Base-by-base conservation (phyloP, 2,888 invertebrate genomes). In the Trichogramma evanescens region DNA sequence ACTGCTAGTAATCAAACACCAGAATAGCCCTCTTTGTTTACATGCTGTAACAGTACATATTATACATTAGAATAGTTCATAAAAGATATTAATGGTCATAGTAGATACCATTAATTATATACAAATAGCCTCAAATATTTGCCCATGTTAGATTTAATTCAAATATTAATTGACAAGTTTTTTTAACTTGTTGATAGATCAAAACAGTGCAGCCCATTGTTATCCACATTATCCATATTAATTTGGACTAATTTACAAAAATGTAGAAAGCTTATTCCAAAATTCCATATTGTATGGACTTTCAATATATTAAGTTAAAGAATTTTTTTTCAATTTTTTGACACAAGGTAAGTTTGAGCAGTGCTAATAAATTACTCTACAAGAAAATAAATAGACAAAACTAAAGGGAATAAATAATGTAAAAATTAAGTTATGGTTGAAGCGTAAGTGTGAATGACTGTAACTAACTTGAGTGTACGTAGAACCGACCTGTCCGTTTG, bases 401-500 rank as follows among this genome's bases (percentile, higher is more conserved):
- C 58, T 4, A 56, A 54, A 58, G 50, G 60, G 52, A 57, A 43
- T 54, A 56, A 60, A 54, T 46, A 64, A 66, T 65, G 63, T 62
- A 62, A 61, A 65, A 59, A 44, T 53, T 54, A 62, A 60, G 58
- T 60, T 57, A 70, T 72, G 72, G 71, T 73, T 70, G 62, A 67
- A 72, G 74, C 72, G 66, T 72, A 76, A 70, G 75, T 77, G 77
- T 76, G 77, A 78, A 74, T 74, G 69, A 78, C 73, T 75, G 74
- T 75, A 75, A 78, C 77, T 78, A 78, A 78, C 77, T 78, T 78
- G 77, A 77, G 70, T 77, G 75, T 71, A 77, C 77, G 77, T 74
- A 75, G 77, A 77, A 77, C 77, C 77, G 77, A 86, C 86, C 86
- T 79, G 84, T 83, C 78, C 84, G 81, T 75, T 84, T 84, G 70